phyloP scores from a whole-genome alignment of 1,140 invertebrate genomes.

The Daktulosphaira vitifoliae region DNA sequence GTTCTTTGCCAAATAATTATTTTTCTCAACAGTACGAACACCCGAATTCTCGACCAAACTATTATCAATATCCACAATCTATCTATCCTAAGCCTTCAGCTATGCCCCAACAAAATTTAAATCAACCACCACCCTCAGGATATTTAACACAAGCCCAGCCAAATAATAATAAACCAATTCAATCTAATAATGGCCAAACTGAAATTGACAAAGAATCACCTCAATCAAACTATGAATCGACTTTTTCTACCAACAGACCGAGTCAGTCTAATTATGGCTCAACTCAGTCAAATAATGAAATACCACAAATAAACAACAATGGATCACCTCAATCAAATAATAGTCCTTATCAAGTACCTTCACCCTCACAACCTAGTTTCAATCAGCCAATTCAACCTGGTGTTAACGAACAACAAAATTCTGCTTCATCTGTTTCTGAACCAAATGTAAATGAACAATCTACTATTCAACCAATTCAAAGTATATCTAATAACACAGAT shows the following conservation, averaged over 20 bases:
- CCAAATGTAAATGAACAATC: not conserved
- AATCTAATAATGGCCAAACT: conserved; percentile 20
- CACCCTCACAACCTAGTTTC: too few relatives aligned
- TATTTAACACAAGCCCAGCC: conserved; percentile 2
- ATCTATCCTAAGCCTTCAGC: not conserved
- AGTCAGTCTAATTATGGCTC: not conserved
- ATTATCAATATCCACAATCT: conserved; percentile 7
- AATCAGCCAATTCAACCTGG: too few relatives aligned
- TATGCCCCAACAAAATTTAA: conserved; percentile 12
- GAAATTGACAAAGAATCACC: conserved; percentile 37
- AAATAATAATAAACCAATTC: conserved; percentile 33
- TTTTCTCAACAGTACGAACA: conserved; percentile 3
- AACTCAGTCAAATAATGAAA: not conserved
- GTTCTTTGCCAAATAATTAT: not conserved
- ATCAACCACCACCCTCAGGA: conserved; percentile 2
- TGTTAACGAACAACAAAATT: not conserved
- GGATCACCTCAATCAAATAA: too few relatives aligned
- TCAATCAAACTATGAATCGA: not conserved
- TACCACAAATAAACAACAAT: too few relatives aligned
- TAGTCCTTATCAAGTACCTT: too few relatives aligned
- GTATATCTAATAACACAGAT: not conserved
- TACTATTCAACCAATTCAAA: not conserved
- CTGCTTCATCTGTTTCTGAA: not conserved
- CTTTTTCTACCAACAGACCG: not conserved
- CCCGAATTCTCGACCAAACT: not conserved